Evolutionary conservation across 2,113 vertebrate genomes (phyloP), one percentile per base, ranked within the genome.

Genomic region (Nothobranchius kuhntae): DNA sequence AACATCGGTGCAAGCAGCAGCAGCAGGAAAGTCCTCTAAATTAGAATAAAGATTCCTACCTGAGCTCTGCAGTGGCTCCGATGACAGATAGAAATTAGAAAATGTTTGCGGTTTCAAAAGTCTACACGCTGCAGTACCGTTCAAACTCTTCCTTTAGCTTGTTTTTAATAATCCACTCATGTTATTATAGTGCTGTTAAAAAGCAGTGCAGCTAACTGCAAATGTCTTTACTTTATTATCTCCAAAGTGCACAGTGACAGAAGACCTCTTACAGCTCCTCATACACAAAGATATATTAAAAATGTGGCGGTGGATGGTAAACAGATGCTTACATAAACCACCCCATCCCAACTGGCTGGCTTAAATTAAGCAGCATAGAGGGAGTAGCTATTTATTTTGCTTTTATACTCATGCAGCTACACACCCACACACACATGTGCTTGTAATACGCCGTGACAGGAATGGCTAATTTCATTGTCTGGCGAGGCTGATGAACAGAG

Each of bases 401-500:
- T 61, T 71, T 69, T 21, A 7, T 61, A 13, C 42, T 64, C 47
- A 47, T 53, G 72, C 69, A 68, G 71, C 65, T 36, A 70, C 66
- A 85, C 75, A 40, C 80, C 78, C 84, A 86, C 80, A 1, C 69
- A 72, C 84, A 66, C 64, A 73, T 77, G 84, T 83, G 71, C 73
- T 78, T 74, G 67, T 86, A 84, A 83, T 76, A 70, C 65, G 69
- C 15, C 2, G 47, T 63, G 62, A 57, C 69, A 47, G 64, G 80
- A 91, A 88, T 86, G 78, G 78, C 82, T 77, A 77, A 80, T 80
- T 76, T 81, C 82, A 87, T 86, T 87, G 74, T 85, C 81, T 68
- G 50, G 69, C 68, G 75, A 81, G 67, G 69, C 59, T 54, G 73
- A 85, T 83, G 76, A 86, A 89, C 74, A 80, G 52, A 83, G 68